Base-by-base conservation (phyloP, 2,888 invertebrate genomes). In the Ashinkailepas kermadecensis region DNA sequence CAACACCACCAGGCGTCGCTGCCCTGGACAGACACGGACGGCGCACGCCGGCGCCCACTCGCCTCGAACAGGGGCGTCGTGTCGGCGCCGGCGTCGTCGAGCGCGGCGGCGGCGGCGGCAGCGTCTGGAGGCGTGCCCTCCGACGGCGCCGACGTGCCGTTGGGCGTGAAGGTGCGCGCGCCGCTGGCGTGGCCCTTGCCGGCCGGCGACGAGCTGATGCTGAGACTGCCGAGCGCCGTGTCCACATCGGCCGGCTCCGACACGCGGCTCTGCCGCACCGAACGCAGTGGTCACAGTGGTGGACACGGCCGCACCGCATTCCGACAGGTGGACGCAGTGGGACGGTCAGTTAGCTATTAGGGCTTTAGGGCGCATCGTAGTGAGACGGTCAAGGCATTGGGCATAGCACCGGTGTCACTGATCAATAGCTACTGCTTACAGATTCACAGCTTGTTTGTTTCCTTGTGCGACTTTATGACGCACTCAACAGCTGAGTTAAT, bases 121-220 rank as follows among this genome's bases (percentile, higher is more conserved):
- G 25, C 21, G 25, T 78, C 21, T 18, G 78, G 78, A 9, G 81
- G 78, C 9, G 81, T 58, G 25, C 64, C 80, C 11, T 54, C 54
- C 13, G 56, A 39, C 80, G 57, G 54, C 56, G 59, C 54, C 25
- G 21, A 64, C 59, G 4, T 80, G 80, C 18, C 25, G 21, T 79
- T 39, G 4, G 81, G 80, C 18, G 59, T 62, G 56, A 80, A 59
- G 54, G 64, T 18, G 21, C 80, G 21, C 80, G 62, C 21, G 56
- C n/a, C 56, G 67, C 59, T 25, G 78, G 67, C 15, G 80, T n/a
- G 54, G 7, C 57, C 67, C 80, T 65, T 67, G 39, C 64, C 80
- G 67, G n/a, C 64, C 79, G 81, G 78, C 21, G 58, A 79, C 4
- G 78, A 64, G 80, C 21, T n/a, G 80, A 64, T 67, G 57, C 54